Evolutionary conservation across 2,888 invertebrate species (phyloP).

Genomic region (Chymomyza fuscimana): DNA sequence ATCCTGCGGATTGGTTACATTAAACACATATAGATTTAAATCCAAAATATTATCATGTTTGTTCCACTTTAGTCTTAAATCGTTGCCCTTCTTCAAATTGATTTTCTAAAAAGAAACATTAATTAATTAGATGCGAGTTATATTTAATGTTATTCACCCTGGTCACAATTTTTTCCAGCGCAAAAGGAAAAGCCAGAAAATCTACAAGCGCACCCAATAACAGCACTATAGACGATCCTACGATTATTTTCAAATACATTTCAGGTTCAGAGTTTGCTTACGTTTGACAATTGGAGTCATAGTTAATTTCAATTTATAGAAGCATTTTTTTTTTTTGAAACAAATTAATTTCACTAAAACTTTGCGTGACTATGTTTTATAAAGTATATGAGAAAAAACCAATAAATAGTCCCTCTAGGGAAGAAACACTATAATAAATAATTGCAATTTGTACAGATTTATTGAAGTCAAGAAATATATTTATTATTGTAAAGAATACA

Average conservation of each 20-base stretch:
- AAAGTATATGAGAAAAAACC: too few relatives aligned
- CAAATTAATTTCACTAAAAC: too few relatives aligned
- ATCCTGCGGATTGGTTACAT: slow-evolving; percentile 87
- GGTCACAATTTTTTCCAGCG: slow-evolving; percentile 84
- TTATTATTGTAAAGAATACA: too few relatives aligned
- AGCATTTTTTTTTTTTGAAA: too few relatives aligned
- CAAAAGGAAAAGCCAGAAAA: slow-evolving; percentile 84
- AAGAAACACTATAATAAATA: too few relatives aligned
- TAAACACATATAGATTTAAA: slow-evolving; percentile 87
- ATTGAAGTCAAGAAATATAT: too few relatives aligned
- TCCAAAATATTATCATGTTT: slow-evolving; percentile 76
- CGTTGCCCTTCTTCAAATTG: slow-evolving; percentile 84
- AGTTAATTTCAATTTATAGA: slow-evolving; percentile 36
- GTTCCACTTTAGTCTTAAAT: slow-evolving; percentile 87
- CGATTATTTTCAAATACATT: slow-evolving; percentile 78
- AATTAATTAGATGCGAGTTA: too few relatives aligned
- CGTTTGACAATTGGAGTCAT: slow-evolving; percentile 11
- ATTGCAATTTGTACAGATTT: too few relatives aligned
- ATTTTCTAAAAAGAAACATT: slow-evolving; percentile 47
- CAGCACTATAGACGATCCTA: slow-evolving; percentile 81
- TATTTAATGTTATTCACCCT: slow-evolving; percentile 80
- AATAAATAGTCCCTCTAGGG: too few relatives aligned
- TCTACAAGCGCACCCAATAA: slow-evolving; percentile 84
- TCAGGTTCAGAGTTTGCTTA: slow-evolving; percentile 11
- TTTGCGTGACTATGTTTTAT: too few relatives aligned